Evolutionary conservation across 2,888 invertebrate genomes (phyloP).

Genomic region (Imbricaverruca yamaguchii): DNA sequence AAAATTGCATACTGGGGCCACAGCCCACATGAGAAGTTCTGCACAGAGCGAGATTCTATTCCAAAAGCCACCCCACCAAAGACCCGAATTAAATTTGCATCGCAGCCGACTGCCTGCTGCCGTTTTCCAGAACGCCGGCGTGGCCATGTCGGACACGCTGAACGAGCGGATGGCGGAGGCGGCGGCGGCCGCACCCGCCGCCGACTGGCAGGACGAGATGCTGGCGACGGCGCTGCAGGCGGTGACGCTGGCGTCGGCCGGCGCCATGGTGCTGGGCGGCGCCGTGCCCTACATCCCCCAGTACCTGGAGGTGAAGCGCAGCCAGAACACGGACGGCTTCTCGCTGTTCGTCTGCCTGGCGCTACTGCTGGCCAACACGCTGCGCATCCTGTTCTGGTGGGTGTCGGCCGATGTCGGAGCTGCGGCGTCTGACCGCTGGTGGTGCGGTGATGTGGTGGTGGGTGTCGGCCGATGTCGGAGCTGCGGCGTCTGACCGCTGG

Average conservation of each 20-base stretch:
- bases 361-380: constrained; percentile 87
- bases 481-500: no score
- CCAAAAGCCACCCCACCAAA: no score
- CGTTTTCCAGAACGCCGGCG: no score
- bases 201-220: not conserved
- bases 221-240: not conserved
- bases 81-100: no score
- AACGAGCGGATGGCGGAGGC: not conserved
- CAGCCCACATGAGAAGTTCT: no score
- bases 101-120: no score
- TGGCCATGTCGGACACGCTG: not conserved
- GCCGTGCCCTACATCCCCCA: constrained; percentile 94
- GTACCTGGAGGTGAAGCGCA: constrained; percentile 81
- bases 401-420: constrained; percentile 39
- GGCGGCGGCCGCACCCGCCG: not conserved
- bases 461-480: no score
- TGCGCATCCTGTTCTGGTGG: constrained; percentile 97
- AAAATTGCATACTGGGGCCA: no score
- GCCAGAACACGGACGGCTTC: constrained; percentile 68
- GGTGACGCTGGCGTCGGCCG: constrained; percentile 26
- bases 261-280: constrained; percentile 89
- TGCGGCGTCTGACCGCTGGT: no score
- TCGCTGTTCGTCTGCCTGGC: constrained; percentile 94
- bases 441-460: no score
- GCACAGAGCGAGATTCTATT: no score